Percentiles rank a stretch among this genome's conserved stretches.
Evolutionary conservation across 2,797 vertebrate species (phyloP).

Genomic region (Melopsittacus undulatus): DNA sequence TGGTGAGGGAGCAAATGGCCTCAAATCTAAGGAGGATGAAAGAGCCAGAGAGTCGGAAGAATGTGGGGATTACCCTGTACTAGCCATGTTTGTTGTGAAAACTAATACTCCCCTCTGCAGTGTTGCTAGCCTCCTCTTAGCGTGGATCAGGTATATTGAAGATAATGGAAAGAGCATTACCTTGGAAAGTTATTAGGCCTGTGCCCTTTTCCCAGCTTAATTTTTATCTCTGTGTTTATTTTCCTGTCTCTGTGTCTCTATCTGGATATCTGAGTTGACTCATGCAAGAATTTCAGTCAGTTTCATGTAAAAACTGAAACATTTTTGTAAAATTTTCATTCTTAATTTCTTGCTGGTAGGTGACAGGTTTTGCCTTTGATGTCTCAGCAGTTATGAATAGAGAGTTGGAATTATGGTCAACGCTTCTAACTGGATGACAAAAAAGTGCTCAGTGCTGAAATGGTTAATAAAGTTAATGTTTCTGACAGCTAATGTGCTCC

Average conservation of each 20-base stretch:
- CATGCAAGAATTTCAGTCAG: not conserved
- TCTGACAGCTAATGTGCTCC: not conserved
- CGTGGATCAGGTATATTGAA: not conserved
- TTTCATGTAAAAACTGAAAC: not conserved
- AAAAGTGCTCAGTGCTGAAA: not conserved
- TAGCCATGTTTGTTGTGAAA: not conserved
- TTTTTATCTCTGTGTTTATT: not conserved
- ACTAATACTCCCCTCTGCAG: not conserved
- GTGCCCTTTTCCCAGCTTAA: not conserved
- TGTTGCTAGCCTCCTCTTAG: not conserved
- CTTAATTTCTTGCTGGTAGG: not conserved
- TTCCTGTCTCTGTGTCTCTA: not conserved
- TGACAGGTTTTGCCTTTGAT: not conserved
- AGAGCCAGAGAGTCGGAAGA: not conserved
- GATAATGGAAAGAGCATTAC: not conserved
- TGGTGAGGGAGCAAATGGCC: not conserved
- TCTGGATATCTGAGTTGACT: not conserved
- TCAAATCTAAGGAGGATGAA: not conserved
- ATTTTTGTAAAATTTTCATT: not conserved
- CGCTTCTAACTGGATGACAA: not conserved
- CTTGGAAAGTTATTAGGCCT: not conserved
- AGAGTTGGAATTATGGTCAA: not conserved
- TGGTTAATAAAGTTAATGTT: not conserved
- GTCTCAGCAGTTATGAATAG: not conserved
- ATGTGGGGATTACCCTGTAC: no score